phyloP scores from a whole-genome alignment of 2,113 vertebrate species.

The Coturnix japonica region DNA sequence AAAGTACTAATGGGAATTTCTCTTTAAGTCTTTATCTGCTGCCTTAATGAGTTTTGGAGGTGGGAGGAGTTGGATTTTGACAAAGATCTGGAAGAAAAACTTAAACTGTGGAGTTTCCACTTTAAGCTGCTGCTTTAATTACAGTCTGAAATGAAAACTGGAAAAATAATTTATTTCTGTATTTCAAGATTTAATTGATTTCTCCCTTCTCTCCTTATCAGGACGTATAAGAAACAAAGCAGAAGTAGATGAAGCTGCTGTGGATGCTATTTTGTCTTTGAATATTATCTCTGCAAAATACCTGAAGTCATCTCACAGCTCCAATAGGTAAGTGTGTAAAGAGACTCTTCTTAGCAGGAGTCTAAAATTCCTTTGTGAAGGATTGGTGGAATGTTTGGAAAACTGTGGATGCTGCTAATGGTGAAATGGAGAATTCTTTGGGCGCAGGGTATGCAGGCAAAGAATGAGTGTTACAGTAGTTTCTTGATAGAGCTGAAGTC shows the following conservation, averaged over 20 bases:
- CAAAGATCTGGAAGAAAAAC: background rate
- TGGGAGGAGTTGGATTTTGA: background rate
- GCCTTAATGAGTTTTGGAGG: background rate
- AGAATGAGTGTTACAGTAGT: background rate
- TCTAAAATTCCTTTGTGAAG: background rate
- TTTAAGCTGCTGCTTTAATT: background rate
- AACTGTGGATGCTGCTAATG: background rate
- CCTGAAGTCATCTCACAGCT: conserved; percentile 93
- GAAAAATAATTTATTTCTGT: background rate
- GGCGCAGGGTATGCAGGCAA: background rate
- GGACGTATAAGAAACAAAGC: conserved; percentile 94
- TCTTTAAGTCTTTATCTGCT: background rate
- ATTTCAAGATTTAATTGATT: background rate
- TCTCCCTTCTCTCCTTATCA: background rate
- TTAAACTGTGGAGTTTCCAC: background rate
- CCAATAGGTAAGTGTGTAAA: conserved; percentile 84
- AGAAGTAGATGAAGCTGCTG: conserved; percentile 90
- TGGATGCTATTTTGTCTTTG: conserved; percentile 92
- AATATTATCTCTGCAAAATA: conserved; percentile 99
- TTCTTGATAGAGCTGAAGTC: background rate
- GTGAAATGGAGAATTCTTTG: background rate
- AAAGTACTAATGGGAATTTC: background rate
- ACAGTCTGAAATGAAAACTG: background rate
- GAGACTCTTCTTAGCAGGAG: background rate
- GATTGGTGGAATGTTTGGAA: background rate